Base-by-base conservation (phyloP, 2,797 vertebrate genomes). In the Phaenicophaeus curvirostris region DNA sequence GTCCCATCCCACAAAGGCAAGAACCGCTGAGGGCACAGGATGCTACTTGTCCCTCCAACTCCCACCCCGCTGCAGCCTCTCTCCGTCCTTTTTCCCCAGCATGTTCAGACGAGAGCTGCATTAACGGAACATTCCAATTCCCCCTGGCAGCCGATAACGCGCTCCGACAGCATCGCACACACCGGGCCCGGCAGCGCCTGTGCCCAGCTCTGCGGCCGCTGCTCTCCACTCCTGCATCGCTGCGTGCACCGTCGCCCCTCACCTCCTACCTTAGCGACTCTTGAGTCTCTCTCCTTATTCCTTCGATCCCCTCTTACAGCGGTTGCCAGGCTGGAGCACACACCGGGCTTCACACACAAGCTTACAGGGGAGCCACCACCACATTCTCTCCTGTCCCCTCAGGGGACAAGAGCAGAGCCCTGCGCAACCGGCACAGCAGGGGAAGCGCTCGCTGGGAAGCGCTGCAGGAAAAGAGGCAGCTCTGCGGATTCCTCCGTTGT, bases 301-400 rank as follows among this genome's bases (percentile, higher is more conserved):
- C 30, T 59, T 12, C 42, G 25, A 21, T 30, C 44, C 21, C 61
- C 15, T 21, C n/a, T 37, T 18, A 53, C 3, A 44, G 25, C 4
- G 1, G 6, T 23, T 28, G 13, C 28, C 17, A 39, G 37, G 14
- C 20, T 33, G 16, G 44, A 87, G 54, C 71, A 51, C 6, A 2
- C 50, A 53, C 31, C 28, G 30, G 87, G n/a, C 30, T 18, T 65
- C 35, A 27, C 44, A 59, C 9, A 37, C 63, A 27, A 35, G n/a
- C 12, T 24, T 10, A 13, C 6, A 5, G 0, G 2, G 28, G 21
- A 51, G 54, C 54, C 18, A 2, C 46, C 33, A 30, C 16, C 73
- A 16, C 73, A 11, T 3, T 5, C 20, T 8, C 10, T 19, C 59
- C 13, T 33, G 35, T 24, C 51, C 66, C 5, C 0, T 7, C 0